Evolutionary conservation across 2,113 vertebrate species (phyloP), one percentile per base, ranked within the genome.

Genomic region (Caretta caretta): DNA sequence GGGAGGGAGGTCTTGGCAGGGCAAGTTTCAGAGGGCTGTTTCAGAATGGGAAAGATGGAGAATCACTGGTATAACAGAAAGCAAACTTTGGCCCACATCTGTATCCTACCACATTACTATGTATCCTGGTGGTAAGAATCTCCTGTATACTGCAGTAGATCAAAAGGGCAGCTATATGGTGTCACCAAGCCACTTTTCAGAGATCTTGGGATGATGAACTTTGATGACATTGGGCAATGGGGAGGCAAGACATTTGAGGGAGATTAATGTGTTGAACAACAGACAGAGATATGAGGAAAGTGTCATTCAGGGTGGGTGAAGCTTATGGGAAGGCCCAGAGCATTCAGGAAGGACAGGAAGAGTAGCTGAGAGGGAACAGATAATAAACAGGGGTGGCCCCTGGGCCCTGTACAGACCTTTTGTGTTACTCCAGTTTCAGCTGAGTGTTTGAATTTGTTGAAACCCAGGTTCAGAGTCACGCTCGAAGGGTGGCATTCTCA

Each of bases 21-120:
- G 24, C 19, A 25, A 11, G 24, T 29, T 16, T n/a, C n/a, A n/a
- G 24, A 93, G 75, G 94, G 57, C 13, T 69, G 83, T 90, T 96
- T 96, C 78, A 90, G 81, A 69, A 86, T 95, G 96, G 96, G 94
- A 97, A 95, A 96, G n/a, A 1, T 83, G 93, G 92, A 94, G 91
- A 80, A 95, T 92, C 54, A 50, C 27, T 85, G 65, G 65, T 94
- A 84, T 94, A 95, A 97, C 94, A 95, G 96, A 97, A 96, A 96
- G 96, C 90, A 96, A 97, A 97, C 85, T 80, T 95, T 97, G 96
- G 95, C 93, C 79, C 50, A 54, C 5, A 0, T 19, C 57, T 42
- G 11, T 90, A 96, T 97, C 89, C 89, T 96, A 20, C 69, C 25
- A 53, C 16, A 59, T 46, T 46, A 89, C 57, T 38, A 20, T 90